These are phyloP conservation scores for Corythaeola cristata DNA, from an alignment of 2,113 vertebrate species.

Conservation along the genomic window DNA sequence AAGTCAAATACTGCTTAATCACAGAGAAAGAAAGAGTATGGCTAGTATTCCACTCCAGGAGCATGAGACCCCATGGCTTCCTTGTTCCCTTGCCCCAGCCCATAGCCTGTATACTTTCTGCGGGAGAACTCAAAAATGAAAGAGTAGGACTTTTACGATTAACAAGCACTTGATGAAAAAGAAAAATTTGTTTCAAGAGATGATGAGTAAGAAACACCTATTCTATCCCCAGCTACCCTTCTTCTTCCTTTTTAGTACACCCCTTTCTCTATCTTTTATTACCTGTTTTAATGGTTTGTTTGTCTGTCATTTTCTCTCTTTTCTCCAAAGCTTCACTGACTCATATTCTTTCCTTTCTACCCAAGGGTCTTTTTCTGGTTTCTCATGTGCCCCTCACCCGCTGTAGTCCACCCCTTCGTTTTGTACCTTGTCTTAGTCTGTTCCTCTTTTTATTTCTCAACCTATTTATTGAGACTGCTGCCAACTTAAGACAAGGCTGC, in stretches of 20 bases:
- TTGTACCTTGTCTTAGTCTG: not conserved
- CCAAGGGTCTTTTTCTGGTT: not conserved
- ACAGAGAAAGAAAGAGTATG: not conserved
- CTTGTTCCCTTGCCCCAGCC: not conserved
- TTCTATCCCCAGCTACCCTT: not conserved
- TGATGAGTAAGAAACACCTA: not conserved
- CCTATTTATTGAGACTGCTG: not conserved
- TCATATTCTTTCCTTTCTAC: not conserved
- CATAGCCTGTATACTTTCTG: not conserved
- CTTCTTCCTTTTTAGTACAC: not conserved
- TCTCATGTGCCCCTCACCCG: not conserved
- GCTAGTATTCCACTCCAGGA: not conserved
- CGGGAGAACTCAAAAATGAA: not conserved
- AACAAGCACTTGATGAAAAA: not conserved
- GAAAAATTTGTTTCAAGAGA: not conserved
- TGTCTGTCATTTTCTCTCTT: not conserved
- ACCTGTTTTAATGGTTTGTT: not conserved
- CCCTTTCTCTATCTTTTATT: not conserved
- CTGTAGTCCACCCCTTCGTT: not conserved
- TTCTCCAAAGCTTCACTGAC: not conserved
- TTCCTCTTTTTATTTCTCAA: not conserved
- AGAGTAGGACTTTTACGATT: not conserved
- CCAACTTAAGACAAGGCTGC: not conserved
- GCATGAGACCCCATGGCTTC: not conserved
- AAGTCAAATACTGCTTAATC: constrained; percentile 2